Evolutionary conservation across 2,113 vertebrate species (phyloP).

Genomic region (Columbina picui): DNA sequence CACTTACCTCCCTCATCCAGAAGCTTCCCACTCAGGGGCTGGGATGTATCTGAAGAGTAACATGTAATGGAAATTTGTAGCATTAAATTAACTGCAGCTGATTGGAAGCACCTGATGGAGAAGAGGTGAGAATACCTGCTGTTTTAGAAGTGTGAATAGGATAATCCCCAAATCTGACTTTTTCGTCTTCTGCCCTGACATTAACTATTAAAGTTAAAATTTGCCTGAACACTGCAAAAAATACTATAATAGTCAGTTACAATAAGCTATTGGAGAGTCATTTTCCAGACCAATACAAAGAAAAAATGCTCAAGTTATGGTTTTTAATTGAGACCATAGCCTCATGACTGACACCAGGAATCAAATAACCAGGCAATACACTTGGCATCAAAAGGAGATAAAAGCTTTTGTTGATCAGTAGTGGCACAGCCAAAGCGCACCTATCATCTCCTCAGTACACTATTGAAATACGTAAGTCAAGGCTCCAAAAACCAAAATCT

Average conservation of each 20-base stretch:
- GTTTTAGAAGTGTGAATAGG: slow-evolving; percentile 67
- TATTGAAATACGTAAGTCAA: slow-evolving; percentile 30
- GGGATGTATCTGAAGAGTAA: slow-evolving; percentile 71
- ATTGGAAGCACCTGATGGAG: slow-evolving; percentile 68
- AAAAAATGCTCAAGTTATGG: neutral
- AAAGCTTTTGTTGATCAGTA: neutral
- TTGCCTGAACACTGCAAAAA: slow-evolving; percentile 24
- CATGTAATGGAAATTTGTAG: slow-evolving; percentile 71
- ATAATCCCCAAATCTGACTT: slow-evolving; percentile 58
- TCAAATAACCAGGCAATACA: slow-evolving; percentile 23
- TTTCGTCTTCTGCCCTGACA: slow-evolving; percentile 60
- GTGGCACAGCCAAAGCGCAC: neutral
- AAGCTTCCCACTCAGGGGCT: slow-evolving; percentile 67
- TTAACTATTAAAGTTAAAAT: slow-evolving; percentile 59
- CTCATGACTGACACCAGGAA: neutral
- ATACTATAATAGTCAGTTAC: neutral
- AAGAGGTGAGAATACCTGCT: slow-evolving; percentile 71
- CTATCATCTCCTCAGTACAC: neutral
- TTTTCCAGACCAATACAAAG: slow-evolving; percentile 16
- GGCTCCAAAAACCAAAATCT: slow-evolving; percentile 68
- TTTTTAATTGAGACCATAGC: slow-evolving; percentile 3
- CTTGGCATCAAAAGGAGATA: slow-evolving; percentile 15
- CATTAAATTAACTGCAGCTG: slow-evolving; percentile 66
- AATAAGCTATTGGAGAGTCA: neutral
- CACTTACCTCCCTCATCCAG: slow-evolving; percentile 73